A percentile compares a stretch with the other conserved stretches of the same genome.
Conservation (phyloP, 2,797 vertebrate genomes). For the Momotus momota region DNA sequence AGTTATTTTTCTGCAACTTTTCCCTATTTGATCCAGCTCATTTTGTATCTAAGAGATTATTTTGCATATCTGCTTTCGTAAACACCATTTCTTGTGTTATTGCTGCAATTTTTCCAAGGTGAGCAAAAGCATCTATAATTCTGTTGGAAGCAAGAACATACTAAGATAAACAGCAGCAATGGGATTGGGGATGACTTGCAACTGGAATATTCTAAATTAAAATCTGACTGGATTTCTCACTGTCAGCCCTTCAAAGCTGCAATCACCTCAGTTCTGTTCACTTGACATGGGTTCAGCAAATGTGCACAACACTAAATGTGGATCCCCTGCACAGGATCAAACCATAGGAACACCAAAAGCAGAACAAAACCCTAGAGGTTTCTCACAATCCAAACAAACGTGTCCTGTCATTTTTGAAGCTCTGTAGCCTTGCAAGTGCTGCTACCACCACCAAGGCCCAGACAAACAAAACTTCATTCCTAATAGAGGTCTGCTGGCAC, state of each 20-base stretch:
- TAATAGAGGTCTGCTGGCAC: neutral
- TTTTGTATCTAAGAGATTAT: neutral
- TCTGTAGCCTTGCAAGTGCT: neutral
- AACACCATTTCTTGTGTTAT: neutral
- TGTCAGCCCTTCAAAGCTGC: neutral
- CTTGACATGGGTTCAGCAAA: neutral
- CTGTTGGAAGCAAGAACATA: neutral
- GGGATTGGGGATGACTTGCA: neutral
- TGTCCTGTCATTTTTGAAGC: neutral
- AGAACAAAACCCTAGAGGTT: neutral
- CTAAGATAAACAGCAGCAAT: neutral
- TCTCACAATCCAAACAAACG: neutral
- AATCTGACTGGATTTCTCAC: neutral
- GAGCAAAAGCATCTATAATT: neutral
- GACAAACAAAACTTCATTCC: neutral
- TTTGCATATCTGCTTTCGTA: neutral
- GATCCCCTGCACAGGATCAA: neutral
- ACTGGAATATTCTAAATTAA: neutral
- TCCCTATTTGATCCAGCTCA: neutral
- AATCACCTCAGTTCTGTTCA: fast-evolving
- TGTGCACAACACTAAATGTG: neutral
- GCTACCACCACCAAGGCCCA: neutral
- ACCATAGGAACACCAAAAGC: neutral
- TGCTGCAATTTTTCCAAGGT: neutral
- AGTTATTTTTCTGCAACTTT: neutral